Evolutionary conservation across 2,113 vertebrate genomes (phyloP).

Genomic region (Chaetodon auriga): DNA sequence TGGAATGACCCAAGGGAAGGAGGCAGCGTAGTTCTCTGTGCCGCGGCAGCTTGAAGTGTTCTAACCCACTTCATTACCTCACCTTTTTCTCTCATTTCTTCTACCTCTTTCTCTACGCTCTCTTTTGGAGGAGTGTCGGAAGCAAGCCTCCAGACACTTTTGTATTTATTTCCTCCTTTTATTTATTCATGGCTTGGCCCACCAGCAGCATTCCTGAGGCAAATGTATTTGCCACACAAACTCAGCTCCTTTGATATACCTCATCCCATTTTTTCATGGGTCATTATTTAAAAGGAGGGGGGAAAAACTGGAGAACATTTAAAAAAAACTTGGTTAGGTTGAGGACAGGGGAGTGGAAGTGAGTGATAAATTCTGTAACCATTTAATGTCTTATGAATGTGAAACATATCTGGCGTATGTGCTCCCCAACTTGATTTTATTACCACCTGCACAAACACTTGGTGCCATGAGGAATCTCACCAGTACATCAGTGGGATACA

Average conservation of each 20-base stretch:
- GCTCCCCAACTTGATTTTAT: slow-evolving; percentile 7
- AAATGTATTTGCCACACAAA: slow-evolving; percentile 71
- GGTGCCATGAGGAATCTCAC: neutral
- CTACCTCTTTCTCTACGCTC: slow-evolving; percentile 43
- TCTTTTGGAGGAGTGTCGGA: slow-evolving; percentile 57
- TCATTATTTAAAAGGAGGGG: slow-evolving; percentile 66
- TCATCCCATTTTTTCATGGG: slow-evolving; percentile 71
- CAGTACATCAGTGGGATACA: slow-evolving; percentile 5
- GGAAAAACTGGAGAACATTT: slow-evolving; percentile 22
- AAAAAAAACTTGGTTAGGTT: slow-evolving; percentile 45
- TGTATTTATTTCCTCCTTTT: slow-evolving; percentile 74
- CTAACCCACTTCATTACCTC: slow-evolving; percentile 65
- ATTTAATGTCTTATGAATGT: slow-evolving; percentile 12
- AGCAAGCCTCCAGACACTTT: slow-evolving; percentile 61
- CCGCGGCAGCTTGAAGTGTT: slow-evolving; percentile 52
- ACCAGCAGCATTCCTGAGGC: slow-evolving; percentile 60
- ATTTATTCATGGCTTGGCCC: slow-evolving; percentile 78
- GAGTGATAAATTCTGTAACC: slow-evolving; percentile 25
- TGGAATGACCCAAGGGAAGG: slow-evolving; percentile 38
- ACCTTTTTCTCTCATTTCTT: slow-evolving; percentile 42
- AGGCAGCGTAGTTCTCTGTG: slow-evolving; percentile 13
- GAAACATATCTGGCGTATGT: neutral
- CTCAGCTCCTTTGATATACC: slow-evolving; percentile 69
- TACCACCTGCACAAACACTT: slow-evolving; percentile 17
- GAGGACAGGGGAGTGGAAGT: slow-evolving; percentile 32